Conservation (phyloP, 2,113 vertebrate genomes). For the Austrofundulus limnaeus region DNA sequence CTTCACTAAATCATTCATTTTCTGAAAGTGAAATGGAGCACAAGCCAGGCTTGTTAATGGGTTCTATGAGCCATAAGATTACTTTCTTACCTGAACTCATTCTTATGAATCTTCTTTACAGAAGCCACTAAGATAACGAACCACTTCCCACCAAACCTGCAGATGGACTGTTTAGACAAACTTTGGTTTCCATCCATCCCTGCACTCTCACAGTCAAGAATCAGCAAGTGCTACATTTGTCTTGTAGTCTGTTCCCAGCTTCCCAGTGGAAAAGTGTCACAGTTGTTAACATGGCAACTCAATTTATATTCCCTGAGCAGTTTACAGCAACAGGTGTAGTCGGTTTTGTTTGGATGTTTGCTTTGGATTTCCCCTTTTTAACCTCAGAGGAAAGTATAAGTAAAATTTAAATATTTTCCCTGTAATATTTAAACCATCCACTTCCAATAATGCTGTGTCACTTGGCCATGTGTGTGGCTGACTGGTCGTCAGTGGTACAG, state of each 20-base stretch:
- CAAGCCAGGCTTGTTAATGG: constrained; percentile 70
- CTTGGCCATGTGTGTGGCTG: too few species aligned
- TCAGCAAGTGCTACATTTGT: constrained; percentile 23
- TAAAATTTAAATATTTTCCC: constrained; percentile 5
- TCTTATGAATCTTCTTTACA: constrained; percentile 70
- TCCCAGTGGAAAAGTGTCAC: constrained; percentile 40
- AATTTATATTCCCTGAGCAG: constrained; percentile 46
- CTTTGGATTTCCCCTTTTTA: constrained; percentile 1
- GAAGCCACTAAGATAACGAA: constrained; percentile 60
- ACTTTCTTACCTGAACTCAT: constrained; percentile 69
- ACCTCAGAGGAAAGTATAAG: constrained; percentile 25
- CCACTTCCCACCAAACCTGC: constrained; percentile 27
- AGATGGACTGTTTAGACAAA: constrained; percentile 28
- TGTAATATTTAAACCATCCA: too few species aligned
- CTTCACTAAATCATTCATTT: constrained; percentile 68
- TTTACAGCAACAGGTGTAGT: constrained; percentile 14
- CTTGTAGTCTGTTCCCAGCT: constrained; percentile 27
- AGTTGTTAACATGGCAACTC: constrained; percentile 58
- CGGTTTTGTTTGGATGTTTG: too few species aligned
- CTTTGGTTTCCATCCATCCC: constrained; percentile 29
- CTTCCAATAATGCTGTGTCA: too few species aligned
- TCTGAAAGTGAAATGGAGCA: constrained; percentile 73
- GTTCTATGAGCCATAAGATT: constrained; percentile 77
- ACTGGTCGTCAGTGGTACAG: too few species aligned
- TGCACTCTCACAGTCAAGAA: constrained; percentile 13